Conservation (phyloP, 2,797 vertebrate species). For the Tragopan temminckii region DNA sequence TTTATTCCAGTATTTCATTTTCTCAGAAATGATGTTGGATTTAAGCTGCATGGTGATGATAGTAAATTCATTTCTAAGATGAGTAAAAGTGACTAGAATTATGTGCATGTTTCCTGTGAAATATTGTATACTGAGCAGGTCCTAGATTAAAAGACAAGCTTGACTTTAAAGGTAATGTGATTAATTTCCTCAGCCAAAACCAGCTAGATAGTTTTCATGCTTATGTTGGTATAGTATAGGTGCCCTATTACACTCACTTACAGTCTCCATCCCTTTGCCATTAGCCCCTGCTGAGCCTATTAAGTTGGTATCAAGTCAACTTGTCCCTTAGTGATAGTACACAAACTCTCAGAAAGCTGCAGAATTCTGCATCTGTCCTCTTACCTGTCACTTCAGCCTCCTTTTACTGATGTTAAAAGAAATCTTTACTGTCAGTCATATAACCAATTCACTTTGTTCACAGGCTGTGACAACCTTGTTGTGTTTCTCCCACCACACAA, state of each 20-base stretch:
- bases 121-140: neutral
- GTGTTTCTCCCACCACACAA: slow-evolving; percentile 79
- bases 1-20: slow-evolving; percentile 56
- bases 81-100: slow-evolving; percentile 57
- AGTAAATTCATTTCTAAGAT: slow-evolving; percentile 44
- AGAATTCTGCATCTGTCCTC: slow-evolving; percentile 88
- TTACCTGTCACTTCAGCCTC: slow-evolving; percentile 92
- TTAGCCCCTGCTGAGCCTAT: slow-evolving; percentile 77
- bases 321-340: slow-evolving; percentile 84
- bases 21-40: slow-evolving; percentile 35
- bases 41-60: slow-evolving; percentile 58
- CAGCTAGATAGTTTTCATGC: slow-evolving; percentile 19
- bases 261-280: neutral
- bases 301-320: slow-evolving; percentile 80
- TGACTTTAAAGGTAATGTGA: slow-evolving; percentile 16
- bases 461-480: slow-evolving; percentile 91
- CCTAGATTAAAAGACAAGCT: slow-evolving; percentile 37
- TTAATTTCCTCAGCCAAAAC: slow-evolving; percentile 22
- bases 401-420: slow-evolving; percentile 98
- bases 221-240: neutral
- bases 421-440: slow-evolving; percentile 99
- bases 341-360: slow-evolving; percentile 86
- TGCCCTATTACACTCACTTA: slow-evolving; percentile 55
- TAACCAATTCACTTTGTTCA: slow-evolving; percentile 99
- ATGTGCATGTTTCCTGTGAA: slow-evolving; percentile 38